These are phyloP conservation scores for Elegia similella DNA, from an alignment of 2,888 invertebrate genomes.

Conservation along the genomic window DNA sequence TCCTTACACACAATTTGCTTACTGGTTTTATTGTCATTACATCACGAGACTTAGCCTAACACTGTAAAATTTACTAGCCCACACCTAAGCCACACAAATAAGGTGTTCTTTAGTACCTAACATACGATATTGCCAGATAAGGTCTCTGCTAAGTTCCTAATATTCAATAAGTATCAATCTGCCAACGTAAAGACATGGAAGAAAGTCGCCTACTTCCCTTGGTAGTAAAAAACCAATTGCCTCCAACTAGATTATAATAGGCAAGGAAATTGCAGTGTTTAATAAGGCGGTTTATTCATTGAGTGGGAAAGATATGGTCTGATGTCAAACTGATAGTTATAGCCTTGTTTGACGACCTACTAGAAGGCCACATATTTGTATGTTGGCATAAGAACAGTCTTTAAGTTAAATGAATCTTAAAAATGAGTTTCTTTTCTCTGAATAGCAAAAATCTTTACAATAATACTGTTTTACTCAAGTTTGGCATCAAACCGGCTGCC, in stretches of 20 bases:
- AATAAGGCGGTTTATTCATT: conserved; percentile 12
- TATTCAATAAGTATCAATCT: conserved; percentile 11
- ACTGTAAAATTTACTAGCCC: background rate
- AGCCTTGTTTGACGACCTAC: background rate
- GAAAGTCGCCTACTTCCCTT: conserved; percentile 5
- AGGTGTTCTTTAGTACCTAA: background rate
- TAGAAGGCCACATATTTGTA: background rate
- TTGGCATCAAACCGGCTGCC: too few species aligned
- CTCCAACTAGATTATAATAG: conserved; percentile 6
- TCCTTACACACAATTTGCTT: background rate
- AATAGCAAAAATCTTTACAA: too few species aligned
- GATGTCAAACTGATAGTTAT: background rate
- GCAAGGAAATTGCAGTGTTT: conserved; percentile 10
- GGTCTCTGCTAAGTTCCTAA: background rate
- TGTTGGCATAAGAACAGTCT: background rate
- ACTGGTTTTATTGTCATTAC: background rate
- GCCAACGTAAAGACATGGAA: background rate
- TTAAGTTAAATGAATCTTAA: background rate
- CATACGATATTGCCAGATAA: background rate
- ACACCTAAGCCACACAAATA: background rate
- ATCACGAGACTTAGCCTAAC: background rate
- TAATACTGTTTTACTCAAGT: too few species aligned
- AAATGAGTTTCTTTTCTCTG: too few species aligned
- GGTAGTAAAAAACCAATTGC: conserved; percentile 8
- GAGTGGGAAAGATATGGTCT: background rate